Conservation (phyloP, 2,888 invertebrate species). For the Synergus itoensis region DNA sequence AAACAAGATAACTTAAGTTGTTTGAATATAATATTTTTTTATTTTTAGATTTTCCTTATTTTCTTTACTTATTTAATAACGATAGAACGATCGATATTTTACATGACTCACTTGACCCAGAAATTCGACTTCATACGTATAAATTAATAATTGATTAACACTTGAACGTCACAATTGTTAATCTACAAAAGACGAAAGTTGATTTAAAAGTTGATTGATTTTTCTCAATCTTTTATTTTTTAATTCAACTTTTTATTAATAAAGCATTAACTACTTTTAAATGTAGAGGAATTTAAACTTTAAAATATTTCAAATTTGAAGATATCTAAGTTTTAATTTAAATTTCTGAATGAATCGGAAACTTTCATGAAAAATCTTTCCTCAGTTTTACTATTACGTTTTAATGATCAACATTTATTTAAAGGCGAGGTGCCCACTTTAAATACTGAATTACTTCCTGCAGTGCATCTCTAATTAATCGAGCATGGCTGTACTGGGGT, state of each 20-base stretch:
- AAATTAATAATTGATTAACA: not conserved
- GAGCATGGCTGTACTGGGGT: slow-evolving; percentile 23
- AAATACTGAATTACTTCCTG: slow-evolving; percentile 23
- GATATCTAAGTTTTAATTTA: too few relatives aligned
- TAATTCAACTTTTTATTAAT: too few relatives aligned
- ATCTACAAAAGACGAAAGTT: too few relatives aligned
- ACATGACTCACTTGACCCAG: not conserved
- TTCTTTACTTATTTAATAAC: not conserved
- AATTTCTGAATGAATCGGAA: too few relatives aligned
- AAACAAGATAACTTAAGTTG: too few relatives aligned
- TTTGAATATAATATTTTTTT: too few relatives aligned
- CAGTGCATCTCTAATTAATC: slow-evolving; percentile 43
- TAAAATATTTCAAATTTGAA: too few relatives aligned
- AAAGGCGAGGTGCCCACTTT: not conserved
- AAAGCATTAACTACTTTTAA: too few relatives aligned
- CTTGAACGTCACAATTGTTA: not conserved
- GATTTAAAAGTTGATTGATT: not conserved
- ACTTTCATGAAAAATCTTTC: not conserved
- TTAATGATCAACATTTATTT: not conserved
- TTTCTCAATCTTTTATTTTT: too few relatives aligned
- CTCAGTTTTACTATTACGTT: not conserved
- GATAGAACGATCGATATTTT: not conserved
- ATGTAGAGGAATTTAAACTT: too few relatives aligned
- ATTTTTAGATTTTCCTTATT: not conserved
- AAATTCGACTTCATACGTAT: not conserved